Evolutionary conservation across 2,888 invertebrate genomes (phyloP), one percentile per base, ranked within the genome.

Genomic region (Petrolisthes cinctipes): DNA sequence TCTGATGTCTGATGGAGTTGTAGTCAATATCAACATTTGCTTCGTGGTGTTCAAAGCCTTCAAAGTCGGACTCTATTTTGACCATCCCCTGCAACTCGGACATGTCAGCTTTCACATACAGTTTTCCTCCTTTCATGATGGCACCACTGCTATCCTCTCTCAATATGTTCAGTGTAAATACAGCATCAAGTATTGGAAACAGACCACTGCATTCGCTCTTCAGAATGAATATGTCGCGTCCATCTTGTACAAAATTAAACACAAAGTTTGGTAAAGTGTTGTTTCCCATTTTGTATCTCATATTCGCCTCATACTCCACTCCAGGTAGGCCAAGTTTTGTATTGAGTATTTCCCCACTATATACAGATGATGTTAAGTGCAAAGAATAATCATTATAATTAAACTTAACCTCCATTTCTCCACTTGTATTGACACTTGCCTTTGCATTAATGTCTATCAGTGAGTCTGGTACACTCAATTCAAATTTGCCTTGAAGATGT

Each of bases 11-110:
- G n/a, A 61, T 6, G 4, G 3, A 5, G 61, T 61, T 83, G 73
- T 84, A 5, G 5, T 73, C 81, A n/a, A 68, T 51, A 23, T 83
- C 76, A 23, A 88, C 11, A 5, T 88, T 84, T 23, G 57, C 81
- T 76, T 37, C 23, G n/a, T 76, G 79, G 17, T 84, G 83, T n/a
- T 88, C 84, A 84, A 84, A 88, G 2, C 87, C 87, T 76, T 84
- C 75, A 84, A 84, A 84, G 17, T 88, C 81, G 54, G 87, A 81
- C 5, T 88, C 75, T 51, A 88, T 23, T 66, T 68, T 88, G 7
- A 79, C n/a, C 4, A 5, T 54, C 23, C 83, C 84, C n/a, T 80
- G 81, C 68, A 88, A 84, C 23, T 66, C 51, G 66, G 81, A 53
- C 76, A 88, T 56, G 51, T 88, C 87, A 14, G 84, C 84, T 23